Base-by-base conservation (phyloP, 2,113 vertebrate genomes). In the Ibidorhyncha struthersii region DNA sequence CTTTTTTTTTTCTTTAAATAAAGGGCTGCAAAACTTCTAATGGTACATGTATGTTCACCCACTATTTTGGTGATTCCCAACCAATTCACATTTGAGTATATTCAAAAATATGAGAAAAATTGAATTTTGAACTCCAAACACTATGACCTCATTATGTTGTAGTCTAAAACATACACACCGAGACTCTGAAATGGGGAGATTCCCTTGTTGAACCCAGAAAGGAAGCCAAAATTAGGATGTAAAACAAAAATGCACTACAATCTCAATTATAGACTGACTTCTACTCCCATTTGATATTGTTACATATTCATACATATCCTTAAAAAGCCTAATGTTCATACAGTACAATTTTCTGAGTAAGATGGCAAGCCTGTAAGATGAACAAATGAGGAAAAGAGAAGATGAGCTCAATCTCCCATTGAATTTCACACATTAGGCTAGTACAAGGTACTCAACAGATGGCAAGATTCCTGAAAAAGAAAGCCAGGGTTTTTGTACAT, bases 391-490 rank as follows among this genome's bases (percentile, higher is more conserved):
- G 69, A 66, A 83, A 90, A 90, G 73, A 79, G 82, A 96, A 67
- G 70, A 85, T 14, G 67, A 88, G 79, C 53, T 52, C 43, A 93
- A 65, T 71, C 62, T 70, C 62, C 40, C 49, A 32, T 23, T 79
- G 56, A 86, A 32, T 95, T 91, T 94, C 84, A n/a, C 90, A 93
- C 73, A 3, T 90, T 45, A 63, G 45, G 87, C 32, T 93, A 41
- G 55, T 81, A 87, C 47, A 67, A 94, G 85, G 82, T 79, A 94
- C 88, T 79, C 73, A 93, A 59, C 85, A 95, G 92, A 97, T 90
- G 92, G 94, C 70, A 91, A 82, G 56, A 95, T n/a, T 84, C 73
- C 87, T 82, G 82, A 94, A 93, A 96, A 86, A 93, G 65, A 19
- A 92, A 84, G 69, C 21, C 92, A 85, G 59, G 59, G 38, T 30